A percentile compares a stretch with the other conserved stretches of the same genome.
Conservation (phyloP, 2,797 vertebrate species). For the Pseudomugil gertrudae region DNA sequence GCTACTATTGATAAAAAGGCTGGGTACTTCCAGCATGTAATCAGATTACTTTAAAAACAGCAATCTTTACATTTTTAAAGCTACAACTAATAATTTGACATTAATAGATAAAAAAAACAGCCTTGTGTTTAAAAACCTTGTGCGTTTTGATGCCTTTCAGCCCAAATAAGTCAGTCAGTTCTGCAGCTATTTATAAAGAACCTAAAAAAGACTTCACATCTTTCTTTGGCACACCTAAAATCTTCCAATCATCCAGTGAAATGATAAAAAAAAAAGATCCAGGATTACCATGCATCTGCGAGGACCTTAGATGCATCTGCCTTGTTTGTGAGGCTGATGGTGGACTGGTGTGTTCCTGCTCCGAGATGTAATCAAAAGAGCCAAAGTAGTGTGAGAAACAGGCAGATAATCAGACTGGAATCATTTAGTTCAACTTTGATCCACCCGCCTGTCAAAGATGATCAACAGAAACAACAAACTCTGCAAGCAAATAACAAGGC, state of each 20-base stretch:
- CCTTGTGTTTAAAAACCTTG: no score
- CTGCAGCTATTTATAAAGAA: neutral
- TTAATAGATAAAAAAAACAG: slow-evolving; percentile 2
- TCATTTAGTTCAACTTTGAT: slow-evolving; percentile 84
- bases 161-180: neutral
- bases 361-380: slow-evolving; percentile 58
- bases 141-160: neutral
- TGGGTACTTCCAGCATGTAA: neutral
- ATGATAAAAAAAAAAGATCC: neutral
- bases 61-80: neutral
- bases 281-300: neutral
- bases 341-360: slow-evolving; percentile 32
- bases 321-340: slow-evolving; percentile 10
- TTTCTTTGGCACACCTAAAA: slow-evolving; percentile 9
- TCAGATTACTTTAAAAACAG: neutral
- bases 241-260: slow-evolving; percentile 31
- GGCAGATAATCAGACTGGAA: slow-evolving; percentile 82
- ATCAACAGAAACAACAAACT: slow-evolving; percentile 72
- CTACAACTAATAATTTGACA: neutral
- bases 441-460: slow-evolving; percentile 76
- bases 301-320: neutral
- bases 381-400: slow-evolving; percentile 71
- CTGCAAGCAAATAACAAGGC: slow-evolving; percentile 65
- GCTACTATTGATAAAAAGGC: neutral
- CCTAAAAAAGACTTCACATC: neutral